Base-by-base conservation (phyloP, 2,888 invertebrate genomes). In the Nymphalis polychloros region DNA sequence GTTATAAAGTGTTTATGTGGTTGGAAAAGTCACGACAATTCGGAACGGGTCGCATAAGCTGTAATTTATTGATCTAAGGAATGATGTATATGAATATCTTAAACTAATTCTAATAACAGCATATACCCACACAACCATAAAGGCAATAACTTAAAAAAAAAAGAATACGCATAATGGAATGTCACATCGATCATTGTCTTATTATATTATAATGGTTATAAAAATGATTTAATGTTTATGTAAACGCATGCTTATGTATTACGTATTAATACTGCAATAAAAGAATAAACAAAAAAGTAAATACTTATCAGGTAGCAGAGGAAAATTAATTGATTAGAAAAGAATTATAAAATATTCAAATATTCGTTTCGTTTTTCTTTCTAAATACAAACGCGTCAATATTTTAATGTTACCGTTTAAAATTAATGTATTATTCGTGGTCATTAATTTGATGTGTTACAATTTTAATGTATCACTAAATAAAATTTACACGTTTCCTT, bases 41-140 rank as follows among this genome's bases (percentile, higher is more conserved):
- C 53, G 53, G 53, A 55, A n/a, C n/a, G 31, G 53, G 35, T 41
- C n/a, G n/a, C 35, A 4, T 19, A 3, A 35, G n/a, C 35, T n/a
- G 35, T n/a, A 19, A 57, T 57, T 57, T 19, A 19, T 57, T 17
- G 31, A 2, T 10, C 8, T 57, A 57, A 41, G 19, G 19, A 41
- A 41, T 41, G 41, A 35, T 41, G n/a, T 17, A 49, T 10, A 41
- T 2, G 41, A 27, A 31, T 55, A 7, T 8, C 8, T 17, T 31
- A 55, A 52, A 17, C 31, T 31, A 35, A 57, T 57, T 5, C 57
- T 41, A 57, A 41, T 41, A 41, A 41, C n/a, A n/a, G n/a, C n/a
- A n/a, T n/a, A n/a, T n/a, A n/a, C 57, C 57, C 57, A 57, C 57
- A 57, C 57, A 57, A 41, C 57, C 57, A 35, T n/a, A n/a, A n/a